Percentiles rank a stretch among this genome's conserved stretches.
phyloP scores from a whole-genome alignment of 2,113 vertebrate species.

The Illadopsis cleaveri region DNA sequence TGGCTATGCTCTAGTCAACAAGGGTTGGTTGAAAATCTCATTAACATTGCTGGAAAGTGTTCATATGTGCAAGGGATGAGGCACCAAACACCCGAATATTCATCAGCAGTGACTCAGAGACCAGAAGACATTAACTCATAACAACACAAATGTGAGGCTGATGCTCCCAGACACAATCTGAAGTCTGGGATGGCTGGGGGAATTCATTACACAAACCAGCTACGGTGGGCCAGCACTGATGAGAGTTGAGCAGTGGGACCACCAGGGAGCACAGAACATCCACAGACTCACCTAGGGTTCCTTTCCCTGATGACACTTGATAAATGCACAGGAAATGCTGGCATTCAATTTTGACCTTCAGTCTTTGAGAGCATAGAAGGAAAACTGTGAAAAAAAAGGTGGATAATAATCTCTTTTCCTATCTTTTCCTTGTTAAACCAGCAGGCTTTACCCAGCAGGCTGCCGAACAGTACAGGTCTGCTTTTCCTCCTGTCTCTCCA shows the following conservation, averaged over 20 bases:
- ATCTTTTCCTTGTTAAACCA: not conserved
- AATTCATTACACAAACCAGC: not conserved
- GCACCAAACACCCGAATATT: not conserved
- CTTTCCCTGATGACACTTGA: not conserved
- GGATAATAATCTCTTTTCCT: not conserved
- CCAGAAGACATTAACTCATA: not conserved
- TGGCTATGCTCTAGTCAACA: not conserved
- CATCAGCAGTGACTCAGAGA: constrained; percentile 18
- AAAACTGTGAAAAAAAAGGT: not conserved
- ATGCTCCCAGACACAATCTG: not conserved
- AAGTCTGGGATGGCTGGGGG: not conserved
- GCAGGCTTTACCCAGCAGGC: not conserved
- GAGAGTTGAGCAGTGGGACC: not conserved
- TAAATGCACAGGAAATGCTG: accelerated
- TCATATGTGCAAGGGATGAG: not conserved
- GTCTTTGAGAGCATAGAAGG: not conserved
- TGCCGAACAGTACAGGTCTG: not conserved
- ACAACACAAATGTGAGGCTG: not conserved
- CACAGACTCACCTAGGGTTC: not conserved
- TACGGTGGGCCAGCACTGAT: accelerated
- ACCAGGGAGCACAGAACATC: not conserved
- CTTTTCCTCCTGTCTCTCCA: not conserved
- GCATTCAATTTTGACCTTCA: not conserved
- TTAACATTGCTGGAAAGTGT: not conserved
- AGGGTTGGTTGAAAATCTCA: not conserved